A percentile compares a stretch with the other conserved stretches of the same genome.
Conservation (phyloP, 2,797 vertebrate genomes). For the Apogon hyalosoma region DNA sequence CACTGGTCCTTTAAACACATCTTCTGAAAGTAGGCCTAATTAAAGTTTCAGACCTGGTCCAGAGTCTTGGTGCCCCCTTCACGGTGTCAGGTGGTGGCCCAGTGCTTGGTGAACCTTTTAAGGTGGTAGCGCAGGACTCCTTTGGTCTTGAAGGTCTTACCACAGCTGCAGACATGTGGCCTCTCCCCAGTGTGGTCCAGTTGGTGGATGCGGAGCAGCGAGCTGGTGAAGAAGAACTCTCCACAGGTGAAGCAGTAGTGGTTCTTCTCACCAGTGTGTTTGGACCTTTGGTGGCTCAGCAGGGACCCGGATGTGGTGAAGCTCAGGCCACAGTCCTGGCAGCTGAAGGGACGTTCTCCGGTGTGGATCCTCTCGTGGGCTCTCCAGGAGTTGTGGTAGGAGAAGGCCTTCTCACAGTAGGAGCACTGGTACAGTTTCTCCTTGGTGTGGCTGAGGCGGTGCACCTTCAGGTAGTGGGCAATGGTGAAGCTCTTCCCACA, state of each 20-base stretch:
- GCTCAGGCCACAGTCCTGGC: constrained; percentile 61
- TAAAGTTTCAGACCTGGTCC: too few relatives aligned
- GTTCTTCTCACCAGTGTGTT: constrained; percentile 72
- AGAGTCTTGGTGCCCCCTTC: too few relatives aligned
- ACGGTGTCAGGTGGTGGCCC: too few relatives aligned
- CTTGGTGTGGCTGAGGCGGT: constrained; percentile 74
- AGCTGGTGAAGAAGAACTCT: constrained; percentile 70
- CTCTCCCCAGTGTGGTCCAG: constrained; percentile 72
- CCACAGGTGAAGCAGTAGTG: constrained; percentile 76
- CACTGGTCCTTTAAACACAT: too few relatives aligned
- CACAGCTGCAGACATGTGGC: constrained; percentile 68
- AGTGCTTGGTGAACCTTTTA: constrained; percentile 62
- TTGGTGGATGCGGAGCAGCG: constrained; percentile 67
- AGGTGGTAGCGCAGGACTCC: constrained; percentile 63
- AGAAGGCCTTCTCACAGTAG: constrained; percentile 73
- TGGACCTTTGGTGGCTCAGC: constrained; percentile 62
- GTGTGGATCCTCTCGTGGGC: constrained; percentile 74
- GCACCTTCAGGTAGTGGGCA: constrained; percentile 76
- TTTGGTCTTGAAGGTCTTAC: constrained; percentile 72
- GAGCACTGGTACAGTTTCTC: constrained; percentile 74
- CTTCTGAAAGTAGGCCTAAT: too few relatives aligned
- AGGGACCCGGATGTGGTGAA: constrained; percentile 68
- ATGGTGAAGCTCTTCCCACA: constrained; percentile 77
- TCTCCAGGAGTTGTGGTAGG: constrained; percentile 74
- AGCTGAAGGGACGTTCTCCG: constrained; percentile 27